Conservation (phyloP, 2,113 vertebrate species). For the Xyliphius kryptos region DNA sequence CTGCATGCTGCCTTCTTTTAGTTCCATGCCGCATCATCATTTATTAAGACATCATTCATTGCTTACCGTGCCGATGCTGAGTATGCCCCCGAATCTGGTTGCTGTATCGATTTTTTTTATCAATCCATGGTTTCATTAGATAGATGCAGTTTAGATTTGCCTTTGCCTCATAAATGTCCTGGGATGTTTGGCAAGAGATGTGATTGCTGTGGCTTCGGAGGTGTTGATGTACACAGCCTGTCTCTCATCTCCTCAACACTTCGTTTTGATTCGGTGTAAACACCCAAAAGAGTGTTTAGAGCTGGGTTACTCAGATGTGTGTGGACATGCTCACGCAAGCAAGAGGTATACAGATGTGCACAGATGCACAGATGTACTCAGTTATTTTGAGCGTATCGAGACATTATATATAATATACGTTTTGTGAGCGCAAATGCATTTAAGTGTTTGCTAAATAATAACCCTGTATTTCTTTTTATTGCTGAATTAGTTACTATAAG, state of each 20-base stretch:
- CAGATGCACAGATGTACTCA: constrained; percentile 8
- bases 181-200: constrained; percentile 22
- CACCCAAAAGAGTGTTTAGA: constrained; percentile 57
- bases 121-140: background rate
- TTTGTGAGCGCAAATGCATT: background rate
- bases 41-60: constrained; percentile 69
- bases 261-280: constrained; percentile 60
- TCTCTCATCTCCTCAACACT: constrained; percentile 44
- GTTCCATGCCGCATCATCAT: constrained; percentile 55
- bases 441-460: background rate
- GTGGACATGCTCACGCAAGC: constrained; percentile 41
- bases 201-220: constrained; percentile 8
- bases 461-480: too few relatives aligned
- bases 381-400: background rate
- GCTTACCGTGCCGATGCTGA: constrained; percentile 40
- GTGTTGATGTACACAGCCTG: constrained; percentile 43
- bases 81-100: background rate
- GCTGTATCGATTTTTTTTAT: too few relatives aligned
- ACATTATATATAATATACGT: background rate
- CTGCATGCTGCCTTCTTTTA: constrained; percentile 58
- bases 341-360: constrained; percentile 22
- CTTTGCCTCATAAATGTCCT: background rate
- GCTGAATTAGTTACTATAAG: too few relatives aligned
- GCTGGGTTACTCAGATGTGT: constrained; percentile 51
- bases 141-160: background rate